Evolutionary conservation across 2,797 vertebrate species (phyloP), one percentile per base, ranked within the genome.

Genomic region (Gadopsis bispinosus): DNA sequence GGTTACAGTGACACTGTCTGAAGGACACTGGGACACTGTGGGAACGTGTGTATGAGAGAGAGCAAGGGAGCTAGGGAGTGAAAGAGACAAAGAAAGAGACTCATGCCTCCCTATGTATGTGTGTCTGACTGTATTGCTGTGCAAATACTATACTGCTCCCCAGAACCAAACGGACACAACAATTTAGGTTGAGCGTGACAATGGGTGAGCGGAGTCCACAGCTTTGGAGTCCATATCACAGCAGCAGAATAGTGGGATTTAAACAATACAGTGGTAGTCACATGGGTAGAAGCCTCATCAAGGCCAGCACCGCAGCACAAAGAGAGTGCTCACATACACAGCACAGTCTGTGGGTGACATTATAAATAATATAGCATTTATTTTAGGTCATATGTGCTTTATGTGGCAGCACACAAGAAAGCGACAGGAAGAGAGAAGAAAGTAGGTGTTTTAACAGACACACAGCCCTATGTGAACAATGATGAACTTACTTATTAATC

Each of bases 1-100:
- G 85, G 85, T 90, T 87, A 89, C 88, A 90, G 74, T 33, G 53
- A 65, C 61, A 83, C 79, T 75, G 84, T 92, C 89, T 92, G 89
- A 93, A 92, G 92, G 91, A 92, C 90, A 86, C 60, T 35, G 75
- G 69, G 78, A 87, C 76, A 59, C 60, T 50, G 63, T 65, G 60
- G 33, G 51, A 73, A 45, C 35, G 61, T 69, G 56, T 56, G 59
- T 54, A 73, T 69, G 13, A 6, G 29, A 45, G 60, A 59, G 51
- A 63, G 58, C 29, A 13, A 37, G 39, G 53, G 19, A 45, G 55
- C 19, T 5, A 26, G 41, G n/a, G 45, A n/a, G 8, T 9, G 47
- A n/a, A 19, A 55, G 29, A 61, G 20, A 50, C 7, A 17, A 10
- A 51, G 22, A 20, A 45, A 11, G 54, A 45, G 14, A 47, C 54